These are phyloP conservation scores for Campoplex capitator DNA, from an alignment of 2,888 invertebrate species.

Conservation along the genomic window DNA sequence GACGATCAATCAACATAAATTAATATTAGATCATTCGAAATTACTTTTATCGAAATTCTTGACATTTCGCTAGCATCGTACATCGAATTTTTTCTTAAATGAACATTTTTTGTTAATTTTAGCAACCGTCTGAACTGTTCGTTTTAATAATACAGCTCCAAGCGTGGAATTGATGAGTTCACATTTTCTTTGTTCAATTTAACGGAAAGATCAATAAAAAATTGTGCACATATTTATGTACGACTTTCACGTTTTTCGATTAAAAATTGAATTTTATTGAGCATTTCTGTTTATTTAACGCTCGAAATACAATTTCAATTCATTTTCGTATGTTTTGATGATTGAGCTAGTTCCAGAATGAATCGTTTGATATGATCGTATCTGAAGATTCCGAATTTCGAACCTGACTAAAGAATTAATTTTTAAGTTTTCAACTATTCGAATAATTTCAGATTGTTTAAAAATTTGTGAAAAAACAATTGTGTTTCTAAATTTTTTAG, in stretches of 20 bases:
- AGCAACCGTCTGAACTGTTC: not conserved
- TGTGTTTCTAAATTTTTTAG: not conserved
- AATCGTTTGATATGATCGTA: not conserved
- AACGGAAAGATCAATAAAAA: no score
- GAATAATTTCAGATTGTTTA: not conserved
- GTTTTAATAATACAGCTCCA: not conserved
- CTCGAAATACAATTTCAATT: not conserved
- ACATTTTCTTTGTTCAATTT: not conserved
- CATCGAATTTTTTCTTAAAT: no score
- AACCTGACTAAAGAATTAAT: not conserved
- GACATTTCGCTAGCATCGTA: not conserved
- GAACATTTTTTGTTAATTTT: not conserved
- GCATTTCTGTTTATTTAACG: no score
- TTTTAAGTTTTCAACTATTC: not conserved
- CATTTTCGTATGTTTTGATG: not conserved
- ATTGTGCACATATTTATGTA: not conserved
- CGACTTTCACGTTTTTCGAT: not conserved
- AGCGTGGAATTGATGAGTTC: not conserved
- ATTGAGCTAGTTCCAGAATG: not conserved
- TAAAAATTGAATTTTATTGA: not conserved
- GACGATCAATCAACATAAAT: not conserved
- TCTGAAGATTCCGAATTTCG: not conserved
- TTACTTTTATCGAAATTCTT: not conserved
- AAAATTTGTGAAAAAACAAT: not conserved
- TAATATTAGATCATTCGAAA: not conserved